These are phyloP conservation scores for Chaetogeoica ovagalla DNA, from an alignment of 2,888 invertebrate species.

Conservation along the genomic window DNA sequence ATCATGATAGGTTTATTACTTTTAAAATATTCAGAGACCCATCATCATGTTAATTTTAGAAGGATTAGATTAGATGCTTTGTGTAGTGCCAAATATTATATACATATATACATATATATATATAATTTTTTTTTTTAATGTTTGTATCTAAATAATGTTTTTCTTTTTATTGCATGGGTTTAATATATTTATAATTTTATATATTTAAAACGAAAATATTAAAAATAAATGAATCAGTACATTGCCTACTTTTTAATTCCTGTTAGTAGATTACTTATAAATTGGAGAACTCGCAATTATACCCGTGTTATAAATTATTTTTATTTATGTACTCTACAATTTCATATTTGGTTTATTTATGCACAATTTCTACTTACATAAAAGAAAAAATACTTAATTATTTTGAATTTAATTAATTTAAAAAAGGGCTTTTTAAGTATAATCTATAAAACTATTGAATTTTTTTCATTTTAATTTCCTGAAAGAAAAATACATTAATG, in stretches of 20 bases:
- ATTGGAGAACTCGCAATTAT: background rate
- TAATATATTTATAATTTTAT: background rate
- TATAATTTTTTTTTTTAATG: background rate
- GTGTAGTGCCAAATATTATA: constrained; percentile 34
- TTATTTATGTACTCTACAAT: too few relatives aligned
- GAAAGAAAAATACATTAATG: too few relatives aligned
- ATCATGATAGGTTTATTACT: constrained; percentile 45
- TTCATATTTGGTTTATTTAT: too few relatives aligned
- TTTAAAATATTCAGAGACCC: constrained; percentile 23
- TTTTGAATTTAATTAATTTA: too few relatives aligned
- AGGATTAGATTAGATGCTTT: constrained; percentile 26
- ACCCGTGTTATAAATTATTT: background rate
- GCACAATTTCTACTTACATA: too few relatives aligned
- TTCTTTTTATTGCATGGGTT: background rate
- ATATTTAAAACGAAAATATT: background rate
- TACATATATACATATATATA: background rate
- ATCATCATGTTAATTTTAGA: constrained; percentile 41
- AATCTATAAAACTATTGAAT: background rate
- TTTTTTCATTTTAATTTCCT: too few relatives aligned
- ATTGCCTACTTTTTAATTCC: background rate
- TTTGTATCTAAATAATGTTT: constrained; percentile 14
- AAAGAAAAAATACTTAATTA: too few relatives aligned
- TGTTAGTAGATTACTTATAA: background rate
- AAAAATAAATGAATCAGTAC: background rate
- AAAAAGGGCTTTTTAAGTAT: too few relatives aligned